phyloP scores from a whole-genome alignment of 2,888 invertebrate species.

The Ligdia adustata region DNA sequence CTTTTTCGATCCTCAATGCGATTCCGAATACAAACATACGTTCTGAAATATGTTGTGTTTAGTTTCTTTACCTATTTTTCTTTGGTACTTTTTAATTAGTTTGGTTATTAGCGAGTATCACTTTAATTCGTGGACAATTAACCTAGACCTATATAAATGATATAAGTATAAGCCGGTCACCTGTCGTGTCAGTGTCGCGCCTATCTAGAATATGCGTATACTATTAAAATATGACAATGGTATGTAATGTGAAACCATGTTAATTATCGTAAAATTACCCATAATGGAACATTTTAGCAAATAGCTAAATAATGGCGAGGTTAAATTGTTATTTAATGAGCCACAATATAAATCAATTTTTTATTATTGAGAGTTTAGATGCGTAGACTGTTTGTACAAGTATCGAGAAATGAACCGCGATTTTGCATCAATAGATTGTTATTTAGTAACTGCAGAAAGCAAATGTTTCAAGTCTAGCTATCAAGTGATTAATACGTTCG shows the following conservation, averaged over 20 bases:
- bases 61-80: neutral
- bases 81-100: too few species aligned
- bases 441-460: too few species aligned
- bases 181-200: neutral
- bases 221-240: neutral
- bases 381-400: too few species aligned
- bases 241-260: constrained; percentile 1
- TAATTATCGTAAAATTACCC: neutral
- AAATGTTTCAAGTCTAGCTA: too few species aligned
- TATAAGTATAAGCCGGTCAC: constrained; percentile 5
- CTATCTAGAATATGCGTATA: neutral
- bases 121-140: constrained; percentile 4
- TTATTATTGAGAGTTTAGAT: too few species aligned
- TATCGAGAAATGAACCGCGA: too few species aligned
- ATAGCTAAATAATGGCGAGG: constrained; percentile 3
- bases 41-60: constrained; percentile 7
- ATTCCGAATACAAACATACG: neutral
- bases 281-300: constrained; percentile 3
- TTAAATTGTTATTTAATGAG: constrained; percentile 4
- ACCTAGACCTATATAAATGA: neutral
- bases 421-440: too few species aligned
- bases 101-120: constrained; percentile 12
- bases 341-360: neutral
- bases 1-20: constrained; percentile 5
- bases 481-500: too few species aligned